phyloP scores from a whole-genome alignment of 2,888 invertebrate species.

The Helicoverpa assulta region DNA sequence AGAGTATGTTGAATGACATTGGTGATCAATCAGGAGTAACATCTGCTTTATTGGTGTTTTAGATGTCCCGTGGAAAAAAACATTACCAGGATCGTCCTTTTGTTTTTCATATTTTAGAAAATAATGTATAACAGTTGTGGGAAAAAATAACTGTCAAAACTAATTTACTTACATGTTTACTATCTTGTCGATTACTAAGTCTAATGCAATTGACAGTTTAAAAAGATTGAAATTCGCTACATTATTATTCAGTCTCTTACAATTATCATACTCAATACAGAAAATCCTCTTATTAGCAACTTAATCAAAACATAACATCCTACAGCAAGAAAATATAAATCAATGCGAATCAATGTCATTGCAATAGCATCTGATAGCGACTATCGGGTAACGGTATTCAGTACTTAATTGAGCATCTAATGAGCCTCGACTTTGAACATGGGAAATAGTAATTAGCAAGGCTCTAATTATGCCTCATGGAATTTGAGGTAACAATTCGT shows the following conservation, averaged over 20 bases:
- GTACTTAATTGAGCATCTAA: conserved; percentile 62
- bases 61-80: background rate
- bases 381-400: conserved; percentile 59
- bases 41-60: conserved; percentile 32
- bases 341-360: conserved; percentile 58
- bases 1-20: conserved; percentile 33
- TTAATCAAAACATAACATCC: conserved; percentile 50
- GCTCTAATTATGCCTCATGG: conserved; percentile 62
- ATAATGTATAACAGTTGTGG: no score
- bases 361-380: conserved; percentile 55
- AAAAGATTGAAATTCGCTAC: background rate
- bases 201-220: no score
- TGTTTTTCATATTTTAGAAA: no score
- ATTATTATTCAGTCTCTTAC: conserved; percentile 3
- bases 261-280: conserved; percentile 19
- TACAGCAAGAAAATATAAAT: conserved; percentile 49
- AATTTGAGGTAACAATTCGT: conserved; percentile 57
- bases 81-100: background rate
- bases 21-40: conserved; percentile 39
- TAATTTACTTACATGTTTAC: no score
- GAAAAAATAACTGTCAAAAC: no score
- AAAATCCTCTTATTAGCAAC: conserved; percentile 46
- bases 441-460: conserved; percentile 64
- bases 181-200: no score
- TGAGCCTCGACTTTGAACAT: conserved; percentile 54